These are phyloP conservation scores for Myzus persicae DNA, from an alignment of 1,140 invertebrate species.

Conservation along the genomic window DNA sequence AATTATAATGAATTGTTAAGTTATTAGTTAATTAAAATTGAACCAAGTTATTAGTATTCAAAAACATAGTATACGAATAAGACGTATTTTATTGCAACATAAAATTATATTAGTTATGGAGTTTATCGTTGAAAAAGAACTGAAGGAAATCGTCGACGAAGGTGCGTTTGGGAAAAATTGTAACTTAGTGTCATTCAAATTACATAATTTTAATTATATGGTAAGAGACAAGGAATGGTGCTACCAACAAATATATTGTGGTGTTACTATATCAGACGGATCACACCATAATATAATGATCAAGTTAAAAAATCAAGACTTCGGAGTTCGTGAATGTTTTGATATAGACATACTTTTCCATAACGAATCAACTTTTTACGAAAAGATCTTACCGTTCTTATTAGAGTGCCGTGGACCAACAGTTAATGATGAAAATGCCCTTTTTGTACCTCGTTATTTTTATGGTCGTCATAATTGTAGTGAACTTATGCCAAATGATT, in stretches of 20 bases:
- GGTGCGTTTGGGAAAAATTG: not conserved
- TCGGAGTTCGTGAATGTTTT: not conserved
- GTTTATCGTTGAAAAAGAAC: not conserved
- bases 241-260: not conserved
- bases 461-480: constrained; percentile 30
- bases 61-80: too few relatives aligned
- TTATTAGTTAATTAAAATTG: too few relatives aligned
- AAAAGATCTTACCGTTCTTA: not conserved
- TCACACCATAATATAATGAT: not conserved
- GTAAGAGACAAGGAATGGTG: too few relatives aligned
- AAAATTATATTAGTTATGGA: not conserved
- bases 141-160: not conserved
- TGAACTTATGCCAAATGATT: not conserved
- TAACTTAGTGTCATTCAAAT: constrained; percentile 39
- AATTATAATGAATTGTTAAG: too few relatives aligned
- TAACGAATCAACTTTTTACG: constrained; percentile 51
- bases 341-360: not conserved
- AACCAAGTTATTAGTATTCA: too few relatives aligned
- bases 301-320: not conserved
- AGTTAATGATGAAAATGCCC: not conserved
- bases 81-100: too few relatives aligned
- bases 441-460: not conserved
- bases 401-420: too few relatives aligned
- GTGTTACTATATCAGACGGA: not conserved
- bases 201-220: not conserved